Percentiles rank a stretch among this genome's conserved stretches.
phyloP scores from a whole-genome alignment of 2,797 vertebrate genomes.

The Anabas testudineus region DNA sequence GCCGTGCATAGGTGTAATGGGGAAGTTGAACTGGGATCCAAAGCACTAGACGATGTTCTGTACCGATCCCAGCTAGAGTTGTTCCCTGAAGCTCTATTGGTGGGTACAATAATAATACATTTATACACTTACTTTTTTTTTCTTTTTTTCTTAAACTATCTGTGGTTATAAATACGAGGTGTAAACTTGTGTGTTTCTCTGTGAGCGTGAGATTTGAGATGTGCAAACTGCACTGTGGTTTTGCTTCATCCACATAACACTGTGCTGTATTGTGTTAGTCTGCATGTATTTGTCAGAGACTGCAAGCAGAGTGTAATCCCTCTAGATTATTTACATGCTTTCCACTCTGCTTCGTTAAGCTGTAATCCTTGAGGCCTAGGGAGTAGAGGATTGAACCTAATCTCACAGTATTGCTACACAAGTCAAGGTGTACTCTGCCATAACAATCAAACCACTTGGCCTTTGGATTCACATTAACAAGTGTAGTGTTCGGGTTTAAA shows the following conservation, averaged over 20 bases:
- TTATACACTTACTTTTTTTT: not conserved
- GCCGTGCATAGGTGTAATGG: constrained; percentile 90
- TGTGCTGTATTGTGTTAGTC: constrained; percentile 57
- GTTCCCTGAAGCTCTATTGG: constrained; percentile 97
- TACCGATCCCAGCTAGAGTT: constrained; percentile 96
- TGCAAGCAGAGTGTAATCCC: constrained; percentile 72
- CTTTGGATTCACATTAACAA: constrained; percentile 28
- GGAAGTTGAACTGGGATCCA: constrained; percentile 93
- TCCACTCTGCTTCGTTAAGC: constrained; percentile 71
- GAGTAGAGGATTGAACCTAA: constrained; percentile 74
- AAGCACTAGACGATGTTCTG: constrained; percentile 95
- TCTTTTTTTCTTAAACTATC: not conserved
- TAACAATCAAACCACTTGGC: constrained; percentile 47
- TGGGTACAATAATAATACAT: constrained; percentile 75
- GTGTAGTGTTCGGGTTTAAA: constrained; percentile 7
- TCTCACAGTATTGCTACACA: constrained; percentile 65
- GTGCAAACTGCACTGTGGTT: constrained; percentile 56
- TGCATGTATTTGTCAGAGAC: constrained; percentile 36
- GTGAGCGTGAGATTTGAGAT: constrained; percentile 53
- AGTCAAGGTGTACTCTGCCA: constrained; percentile 63
- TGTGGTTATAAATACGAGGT: constrained; percentile 6
- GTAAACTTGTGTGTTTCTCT: not conserved
- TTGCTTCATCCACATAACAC: constrained; percentile 55
- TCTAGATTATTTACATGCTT: constrained; percentile 82
- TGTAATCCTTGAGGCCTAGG: constrained; percentile 77